Percentiles rank a stretch among this genome's conserved stretches.
Evolutionary conservation across 2,888 invertebrate species (phyloP).

Genomic region (Sisyra terminalis): DNA sequence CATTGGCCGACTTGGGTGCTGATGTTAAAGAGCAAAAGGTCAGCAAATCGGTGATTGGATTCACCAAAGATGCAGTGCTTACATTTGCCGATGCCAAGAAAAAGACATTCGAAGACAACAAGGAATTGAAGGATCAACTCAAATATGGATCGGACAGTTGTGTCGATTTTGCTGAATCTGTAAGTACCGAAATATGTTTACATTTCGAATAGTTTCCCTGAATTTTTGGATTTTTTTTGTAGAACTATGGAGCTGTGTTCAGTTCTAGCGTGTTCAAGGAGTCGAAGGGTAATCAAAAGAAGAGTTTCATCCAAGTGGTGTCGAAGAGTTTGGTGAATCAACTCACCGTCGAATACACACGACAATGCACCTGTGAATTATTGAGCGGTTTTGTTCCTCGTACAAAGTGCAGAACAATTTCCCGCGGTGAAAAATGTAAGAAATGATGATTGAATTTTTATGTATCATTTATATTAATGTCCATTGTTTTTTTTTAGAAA

Average conservation of each 20-base stretch:
- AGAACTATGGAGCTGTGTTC: conserved; percentile 50
- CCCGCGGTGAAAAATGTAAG: neutral
- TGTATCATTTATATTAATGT: too few relatives aligned
- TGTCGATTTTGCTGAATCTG: conserved; percentile 43
- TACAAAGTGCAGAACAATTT: conserved; percentile 1
- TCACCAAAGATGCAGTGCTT: conserved; percentile 39
- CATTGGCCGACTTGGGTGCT: conserved; percentile 34
- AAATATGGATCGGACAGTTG: conserved; percentile 41
- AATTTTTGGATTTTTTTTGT: conserved; percentile 15
- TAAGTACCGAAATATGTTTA: conserved; percentile 30
- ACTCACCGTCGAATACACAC: conserved; percentile 24
- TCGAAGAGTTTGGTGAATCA: conserved; percentile 28
- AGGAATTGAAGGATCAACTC: conserved; percentile 37
- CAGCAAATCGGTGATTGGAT: conserved; percentile 40
- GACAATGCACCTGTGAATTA: conserved; percentile 24
- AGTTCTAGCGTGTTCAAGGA: conserved; percentile 39
- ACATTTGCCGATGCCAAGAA: conserved; percentile 43
- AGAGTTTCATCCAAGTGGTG: conserved; percentile 39
- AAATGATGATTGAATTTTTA: too few relatives aligned
- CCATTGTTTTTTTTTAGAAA: too few relatives aligned
- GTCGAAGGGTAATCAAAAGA: conserved; percentile 36
- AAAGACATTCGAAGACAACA: conserved; percentile 39
- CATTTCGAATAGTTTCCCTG: neutral
- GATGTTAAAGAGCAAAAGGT: conserved; percentile 37
- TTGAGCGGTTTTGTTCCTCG: neutral